These are phyloP conservation scores for Microctonus brassicae DNA, from an alignment of 2,888 invertebrate species.

Conservation along the genomic window DNA sequence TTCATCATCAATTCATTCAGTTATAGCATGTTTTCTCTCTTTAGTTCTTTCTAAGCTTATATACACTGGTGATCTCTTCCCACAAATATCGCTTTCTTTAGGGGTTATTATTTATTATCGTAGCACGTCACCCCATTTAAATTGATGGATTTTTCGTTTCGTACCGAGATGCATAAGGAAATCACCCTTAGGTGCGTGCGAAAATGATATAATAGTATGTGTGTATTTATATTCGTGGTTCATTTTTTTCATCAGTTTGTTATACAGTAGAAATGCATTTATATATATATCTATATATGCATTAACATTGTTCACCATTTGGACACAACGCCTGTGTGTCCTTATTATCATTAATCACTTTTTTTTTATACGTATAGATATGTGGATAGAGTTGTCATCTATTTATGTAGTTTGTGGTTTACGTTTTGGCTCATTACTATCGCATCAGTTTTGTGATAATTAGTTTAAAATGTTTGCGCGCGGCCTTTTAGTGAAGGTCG, in stretches of 20 bases:
- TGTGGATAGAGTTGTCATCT: background rate
- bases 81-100: conserved; percentile 20
- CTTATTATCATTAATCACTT: conserved; percentile 49
- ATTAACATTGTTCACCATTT: conserved; percentile 12
- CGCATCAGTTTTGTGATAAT: conserved; percentile 53
- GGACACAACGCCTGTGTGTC: conserved; percentile 47
- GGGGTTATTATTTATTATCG: conserved; percentile 63
- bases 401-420: conserved; percentile 13
- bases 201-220: conserved; percentile 5
- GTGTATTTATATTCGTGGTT: background rate
- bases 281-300: conserved; percentile 14
- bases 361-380: conserved; percentile 36
- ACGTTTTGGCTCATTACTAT: conserved; percentile 56
- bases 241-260: background rate
- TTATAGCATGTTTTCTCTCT: conserved; percentile 52
- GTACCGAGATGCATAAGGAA: background rate
- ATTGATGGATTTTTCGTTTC: conserved; percentile 15
- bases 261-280: conserved; percentile 32
- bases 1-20: background rate
- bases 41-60: conserved; percentile 36
- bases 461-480: conserved; percentile 50
- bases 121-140: conserved; percentile 38
- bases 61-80: conserved; percentile 43
- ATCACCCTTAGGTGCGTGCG: background rate
- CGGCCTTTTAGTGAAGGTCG: no score